These are phyloP conservation scores for Triplophysa yarkandensis DNA, from an alignment of 2,797 vertebrate genomes.

Conservation along the genomic window DNA sequence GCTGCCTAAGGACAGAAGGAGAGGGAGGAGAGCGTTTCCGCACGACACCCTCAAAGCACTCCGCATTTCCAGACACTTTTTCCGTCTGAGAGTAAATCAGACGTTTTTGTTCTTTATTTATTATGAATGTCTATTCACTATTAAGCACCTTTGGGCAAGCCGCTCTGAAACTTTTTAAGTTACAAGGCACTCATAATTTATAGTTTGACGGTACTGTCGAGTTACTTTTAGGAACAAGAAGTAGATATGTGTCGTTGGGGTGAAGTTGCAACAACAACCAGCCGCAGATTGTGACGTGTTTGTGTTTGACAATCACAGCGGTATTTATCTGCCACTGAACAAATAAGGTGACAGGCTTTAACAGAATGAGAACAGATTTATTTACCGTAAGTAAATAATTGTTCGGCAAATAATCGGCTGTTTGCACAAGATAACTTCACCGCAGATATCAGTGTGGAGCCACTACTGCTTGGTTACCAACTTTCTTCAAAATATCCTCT, in stretches of 20 bases:
- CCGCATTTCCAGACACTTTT: conserved; percentile 15
- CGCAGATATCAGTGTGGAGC: neutral
- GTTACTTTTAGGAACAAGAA: neutral
- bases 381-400: neutral
- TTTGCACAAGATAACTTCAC: neutral
- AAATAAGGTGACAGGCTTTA: neutral
- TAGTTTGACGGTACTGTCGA: neutral
- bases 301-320: neutral
- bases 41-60: conserved; percentile 31
- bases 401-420: neutral
- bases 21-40: conserved; percentile 29
- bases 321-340: neutral
- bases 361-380: neutral
- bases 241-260: no score
- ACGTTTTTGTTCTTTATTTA: conserved; percentile 3
- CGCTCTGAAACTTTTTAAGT: neutral
- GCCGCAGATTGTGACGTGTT: neutral
- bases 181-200: neutral
- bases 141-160: neutral
- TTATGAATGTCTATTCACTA: conserved; percentile 12
- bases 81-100: neutral
- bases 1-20: conserved; percentile 58
- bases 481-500: no score
- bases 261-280: neutral
- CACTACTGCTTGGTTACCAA: no score